Conservation (phyloP, 2,888 invertebrate genomes). For the Tinea semifulvella region DNA sequence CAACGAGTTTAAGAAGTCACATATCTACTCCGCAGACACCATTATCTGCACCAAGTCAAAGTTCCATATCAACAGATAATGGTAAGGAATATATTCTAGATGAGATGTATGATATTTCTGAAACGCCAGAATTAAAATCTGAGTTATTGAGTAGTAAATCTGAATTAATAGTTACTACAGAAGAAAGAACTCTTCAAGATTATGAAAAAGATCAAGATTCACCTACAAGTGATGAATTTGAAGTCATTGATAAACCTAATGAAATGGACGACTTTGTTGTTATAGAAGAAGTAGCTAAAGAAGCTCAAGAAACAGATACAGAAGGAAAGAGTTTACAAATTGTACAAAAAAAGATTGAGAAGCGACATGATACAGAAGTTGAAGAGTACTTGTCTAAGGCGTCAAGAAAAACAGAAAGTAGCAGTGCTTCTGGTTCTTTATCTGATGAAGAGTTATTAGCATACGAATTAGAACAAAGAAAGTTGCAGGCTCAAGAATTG, state of each 20-base stretch:
- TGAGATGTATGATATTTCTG: conserved; percentile 66
- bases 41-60: conserved; percentile 70
- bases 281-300: conserved; percentile 87
- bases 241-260: conserved; percentile 87
- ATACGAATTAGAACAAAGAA: conserved; percentile 75
- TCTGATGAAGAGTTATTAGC: conserved; percentile 69
- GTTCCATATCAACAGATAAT: conserved; percentile 72
- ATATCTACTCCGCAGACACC: conserved; percentile 68
- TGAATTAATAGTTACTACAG: conserved; percentile 68
- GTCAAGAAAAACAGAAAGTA: conserved; percentile 70
- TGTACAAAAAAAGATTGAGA: conserved; percentile 54
- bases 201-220: conserved; percentile 73
- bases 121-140: conserved; percentile 66
- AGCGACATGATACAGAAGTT: conserved; percentile 74
- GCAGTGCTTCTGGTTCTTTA: conserved; percentile 64
- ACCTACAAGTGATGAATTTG: conserved; percentile 85
- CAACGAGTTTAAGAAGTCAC: conserved; percentile 64
- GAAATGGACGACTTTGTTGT: conserved; percentile 89
- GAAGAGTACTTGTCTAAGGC: conserved; percentile 76
- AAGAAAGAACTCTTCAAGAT: conserved; percentile 64
- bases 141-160: conserved; percentile 55
- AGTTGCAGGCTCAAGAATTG: conserved; percentile 53
- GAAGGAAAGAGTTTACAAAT: conserved; percentile 86
- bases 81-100: conserved; percentile 71
- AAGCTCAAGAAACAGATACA: conserved; percentile 82